A percentile compares a stretch with the other conserved stretches of the same genome.
Conservation (phyloP, 2,888 invertebrate genomes). For the Drosophila paranaensis region DNA sequence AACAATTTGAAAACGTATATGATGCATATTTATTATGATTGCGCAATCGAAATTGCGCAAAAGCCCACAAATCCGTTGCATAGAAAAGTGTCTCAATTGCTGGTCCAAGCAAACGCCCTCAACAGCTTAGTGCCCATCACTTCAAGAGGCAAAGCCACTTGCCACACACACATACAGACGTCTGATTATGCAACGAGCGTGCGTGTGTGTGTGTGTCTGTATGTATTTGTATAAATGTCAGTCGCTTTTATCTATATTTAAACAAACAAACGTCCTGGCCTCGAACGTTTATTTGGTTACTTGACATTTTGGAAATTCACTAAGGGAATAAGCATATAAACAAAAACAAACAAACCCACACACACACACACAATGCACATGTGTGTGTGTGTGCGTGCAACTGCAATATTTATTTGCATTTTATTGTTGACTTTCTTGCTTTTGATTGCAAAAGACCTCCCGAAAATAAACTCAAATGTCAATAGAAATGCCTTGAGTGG, state of each 20-base stretch:
- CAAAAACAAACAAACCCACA: slow-evolving; percentile 16
- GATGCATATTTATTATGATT: slow-evolving; percentile 66
- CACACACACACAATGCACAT: slow-evolving; percentile 7
- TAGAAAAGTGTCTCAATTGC: slow-evolving; percentile 63
- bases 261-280: slow-evolving; percentile 64
- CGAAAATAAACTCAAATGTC: slow-evolving; percentile 50
- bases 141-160: slow-evolving; percentile 8
- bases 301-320: slow-evolving; percentile 71
- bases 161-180: slow-evolving; percentile 7
- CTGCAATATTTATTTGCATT: slow-evolving; percentile 67
- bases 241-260: slow-evolving; percentile 76
- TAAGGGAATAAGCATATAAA: slow-evolving; percentile 46
- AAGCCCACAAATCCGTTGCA: slow-evolving; percentile 30
- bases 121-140: slow-evolving; percentile 62
- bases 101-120: slow-evolving; percentile 51
- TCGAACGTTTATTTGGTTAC: slow-evolving; percentile 72
- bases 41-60: slow-evolving; percentile 57
- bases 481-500: slow-evolving; percentile 19
- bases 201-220: slow-evolving; percentile 15
- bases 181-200: slow-evolving; percentile 47
- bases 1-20: slow-evolving; percentile 59
- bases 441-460: slow-evolving; percentile 56
- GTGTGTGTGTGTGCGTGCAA: slow-evolving; percentile 25
- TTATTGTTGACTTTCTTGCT: slow-evolving; percentile 70
- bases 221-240: slow-evolving; percentile 59